phyloP scores from a whole-genome alignment of 2,888 invertebrate species.

The Oscheius sp. region DNA sequence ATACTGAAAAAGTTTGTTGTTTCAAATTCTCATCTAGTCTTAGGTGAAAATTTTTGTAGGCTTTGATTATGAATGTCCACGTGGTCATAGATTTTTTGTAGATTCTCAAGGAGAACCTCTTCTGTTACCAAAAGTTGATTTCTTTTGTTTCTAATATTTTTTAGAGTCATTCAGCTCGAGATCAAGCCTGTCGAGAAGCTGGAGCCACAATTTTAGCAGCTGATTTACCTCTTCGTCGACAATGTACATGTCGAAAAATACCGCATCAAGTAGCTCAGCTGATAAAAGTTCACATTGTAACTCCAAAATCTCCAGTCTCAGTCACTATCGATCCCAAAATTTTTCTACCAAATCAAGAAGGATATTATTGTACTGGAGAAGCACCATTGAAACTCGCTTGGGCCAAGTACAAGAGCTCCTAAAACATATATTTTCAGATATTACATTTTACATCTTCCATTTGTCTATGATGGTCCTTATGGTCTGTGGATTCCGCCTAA shows the following conservation, averaged over 20 bases:
- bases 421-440: constrained; percentile 33
- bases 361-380: constrained; percentile 53
- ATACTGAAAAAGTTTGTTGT: neutral
- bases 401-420: constrained; percentile 39
- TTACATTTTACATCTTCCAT: constrained; percentile 62
- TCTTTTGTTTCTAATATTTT: neutral
- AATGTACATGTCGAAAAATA: constrained; percentile 81
- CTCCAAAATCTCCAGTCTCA: constrained; percentile 89
- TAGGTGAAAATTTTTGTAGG: constrained; percentile 80
- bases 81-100: constrained; percentile 95
- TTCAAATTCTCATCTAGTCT: neutral
- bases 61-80: constrained; percentile 93
- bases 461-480: constrained; percentile 51
- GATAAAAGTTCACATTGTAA: constrained; percentile 81
- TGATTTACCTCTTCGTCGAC: constrained; percentile 88
- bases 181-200: constrained; percentile 5
- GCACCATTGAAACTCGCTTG: constrained; percentile 52
- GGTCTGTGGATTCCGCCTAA: constrained; percentile 40
- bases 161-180: constrained; percentile 17
- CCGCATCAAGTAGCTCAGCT: constrained; percentile 42
- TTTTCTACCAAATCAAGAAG: constrained; percentile 37
- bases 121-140: constrained; percentile 33
- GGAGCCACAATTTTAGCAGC: constrained; percentile 52
- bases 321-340: constrained; percentile 82
- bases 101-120: constrained; percentile 41